Conservation (phyloP, 2,113 vertebrate genomes). For the Andinoacara biseriatus region DNA sequence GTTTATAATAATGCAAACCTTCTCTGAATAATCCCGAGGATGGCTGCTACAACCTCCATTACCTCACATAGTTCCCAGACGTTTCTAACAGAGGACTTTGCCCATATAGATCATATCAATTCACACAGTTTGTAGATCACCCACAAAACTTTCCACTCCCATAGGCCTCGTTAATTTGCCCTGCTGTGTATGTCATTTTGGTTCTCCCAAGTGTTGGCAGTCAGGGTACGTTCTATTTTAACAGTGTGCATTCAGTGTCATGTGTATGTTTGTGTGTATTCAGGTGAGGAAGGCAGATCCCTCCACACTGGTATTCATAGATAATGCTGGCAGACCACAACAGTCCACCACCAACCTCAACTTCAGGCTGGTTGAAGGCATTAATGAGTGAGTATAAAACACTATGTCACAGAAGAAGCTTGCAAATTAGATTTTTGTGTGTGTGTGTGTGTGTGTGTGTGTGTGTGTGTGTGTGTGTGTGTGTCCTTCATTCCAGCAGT, state of each 20-base stretch:
- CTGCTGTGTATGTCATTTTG: background rate
- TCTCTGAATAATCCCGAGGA: too few species aligned
- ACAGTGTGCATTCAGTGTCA: too few species aligned
- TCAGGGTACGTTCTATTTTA: background rate
- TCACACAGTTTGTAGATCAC: background rate
- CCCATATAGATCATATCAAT: background rate
- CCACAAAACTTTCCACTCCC: background rate
- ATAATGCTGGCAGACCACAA: slow-evolving; percentile 86
- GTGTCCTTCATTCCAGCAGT: background rate
- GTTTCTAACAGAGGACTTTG: background rate
- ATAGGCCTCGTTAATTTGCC: background rate
- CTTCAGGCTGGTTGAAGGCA: slow-evolving; percentile 90
- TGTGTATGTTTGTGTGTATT: slow-evolving; percentile 9
- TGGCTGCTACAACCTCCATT: background rate
- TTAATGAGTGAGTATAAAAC: slow-evolving; percentile 82
- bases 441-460: background rate
- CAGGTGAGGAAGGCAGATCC: slow-evolving; percentile 86
- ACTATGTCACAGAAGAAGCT: background rate
- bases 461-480: background rate
- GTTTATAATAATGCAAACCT: too few species aligned
- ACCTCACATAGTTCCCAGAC: background rate
- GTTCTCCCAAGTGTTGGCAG: background rate
- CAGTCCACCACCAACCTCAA: slow-evolving; percentile 87
- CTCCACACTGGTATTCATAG: slow-evolving; percentile 90
- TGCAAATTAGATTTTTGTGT: background rate